Evolutionary conservation across 2,888 invertebrate genomes (phyloP).

Genomic region (Hirtodrosophila confusa): DNA sequence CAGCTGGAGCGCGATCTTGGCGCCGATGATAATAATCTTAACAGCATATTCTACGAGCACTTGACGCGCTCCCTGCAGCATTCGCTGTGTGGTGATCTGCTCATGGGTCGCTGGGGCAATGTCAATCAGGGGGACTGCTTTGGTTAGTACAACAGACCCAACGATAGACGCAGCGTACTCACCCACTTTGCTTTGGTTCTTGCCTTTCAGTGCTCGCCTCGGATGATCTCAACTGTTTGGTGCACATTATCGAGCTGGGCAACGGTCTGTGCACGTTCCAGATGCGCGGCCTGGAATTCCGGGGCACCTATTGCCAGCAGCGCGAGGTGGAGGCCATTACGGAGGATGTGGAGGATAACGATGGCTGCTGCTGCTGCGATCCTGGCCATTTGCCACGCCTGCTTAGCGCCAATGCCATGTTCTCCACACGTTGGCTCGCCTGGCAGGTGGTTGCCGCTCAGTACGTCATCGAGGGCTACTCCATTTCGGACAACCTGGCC

Average conservation of each 20-base stretch:
- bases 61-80: constrained; percentile 97
- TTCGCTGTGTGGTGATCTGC: constrained; percentile 96
- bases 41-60: constrained; percentile 99
- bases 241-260: constrained; percentile 98
- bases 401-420: constrained; percentile 98
- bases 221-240: constrained; percentile 98
- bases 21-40: constrained; percentile 98
- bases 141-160: constrained; percentile 82
- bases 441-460: constrained; percentile 99
- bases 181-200: too few species aligned
- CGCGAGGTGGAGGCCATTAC: constrained; percentile 98
- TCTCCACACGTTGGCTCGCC: constrained; percentile 97
- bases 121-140: constrained; percentile 99
- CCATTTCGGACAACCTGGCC: constrained; percentile 98
- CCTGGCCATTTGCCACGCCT: constrained; percentile 94
- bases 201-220: constrained; percentile 92
- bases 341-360: constrained; percentile 98
- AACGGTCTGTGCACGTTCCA: constrained; percentile 99
- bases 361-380: constrained; percentile 97
- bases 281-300: constrained; percentile 97
- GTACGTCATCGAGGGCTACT: constrained; percentile 99
- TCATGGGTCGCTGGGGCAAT: constrained; percentile 97
- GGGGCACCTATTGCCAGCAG: constrained; percentile 99
- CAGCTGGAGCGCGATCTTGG: constrained; percentile 97
- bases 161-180: too few species aligned